Evolutionary conservation across 2,113 vertebrate genomes (phyloP).

Genomic region (Pterocles gutturalis): DNA sequence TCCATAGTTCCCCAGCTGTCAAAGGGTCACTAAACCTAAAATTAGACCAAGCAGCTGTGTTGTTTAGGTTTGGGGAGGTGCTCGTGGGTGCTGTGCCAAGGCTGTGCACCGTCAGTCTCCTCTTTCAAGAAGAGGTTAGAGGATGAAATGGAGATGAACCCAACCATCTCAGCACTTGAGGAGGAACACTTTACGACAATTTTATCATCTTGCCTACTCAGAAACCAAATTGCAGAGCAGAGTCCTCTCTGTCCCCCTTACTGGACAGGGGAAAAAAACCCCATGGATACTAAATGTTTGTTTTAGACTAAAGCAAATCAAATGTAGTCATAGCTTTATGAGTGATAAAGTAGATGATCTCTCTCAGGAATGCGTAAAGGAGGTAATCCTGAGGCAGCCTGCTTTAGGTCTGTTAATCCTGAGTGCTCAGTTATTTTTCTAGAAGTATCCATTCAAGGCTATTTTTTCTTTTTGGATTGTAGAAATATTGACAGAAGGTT

Average conservation of each 20-base stretch:
- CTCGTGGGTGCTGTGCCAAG: neutral
- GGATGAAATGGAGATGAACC: neutral
- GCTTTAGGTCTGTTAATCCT: neutral
- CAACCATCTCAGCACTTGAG: neutral
- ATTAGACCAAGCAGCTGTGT: constrained; percentile 30
- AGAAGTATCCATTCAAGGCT: neutral
- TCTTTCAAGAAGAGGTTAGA: neutral
- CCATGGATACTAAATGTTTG: neutral
- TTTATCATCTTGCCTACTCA: neutral
- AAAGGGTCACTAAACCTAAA: constrained; percentile 41
- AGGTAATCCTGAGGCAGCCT: neutral
- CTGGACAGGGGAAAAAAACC: accelerated
- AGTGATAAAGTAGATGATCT: neutral
- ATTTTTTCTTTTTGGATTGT: neutral
- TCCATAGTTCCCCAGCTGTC: constrained; percentile 2
- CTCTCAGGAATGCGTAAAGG: neutral
- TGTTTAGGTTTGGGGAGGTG: constrained; percentile 9
- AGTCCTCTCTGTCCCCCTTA: neutral
- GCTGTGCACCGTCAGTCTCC: neutral
- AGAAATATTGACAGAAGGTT: neutral
- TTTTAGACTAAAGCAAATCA: neutral
- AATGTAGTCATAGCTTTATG: neutral
- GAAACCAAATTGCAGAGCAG: neutral
- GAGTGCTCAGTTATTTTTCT: neutral
- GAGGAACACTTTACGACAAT: neutral